These are phyloP conservation scores for Dryobotodes eremita DNA, from an alignment of 2,888 invertebrate genomes.

Conservation along the genomic window DNA sequence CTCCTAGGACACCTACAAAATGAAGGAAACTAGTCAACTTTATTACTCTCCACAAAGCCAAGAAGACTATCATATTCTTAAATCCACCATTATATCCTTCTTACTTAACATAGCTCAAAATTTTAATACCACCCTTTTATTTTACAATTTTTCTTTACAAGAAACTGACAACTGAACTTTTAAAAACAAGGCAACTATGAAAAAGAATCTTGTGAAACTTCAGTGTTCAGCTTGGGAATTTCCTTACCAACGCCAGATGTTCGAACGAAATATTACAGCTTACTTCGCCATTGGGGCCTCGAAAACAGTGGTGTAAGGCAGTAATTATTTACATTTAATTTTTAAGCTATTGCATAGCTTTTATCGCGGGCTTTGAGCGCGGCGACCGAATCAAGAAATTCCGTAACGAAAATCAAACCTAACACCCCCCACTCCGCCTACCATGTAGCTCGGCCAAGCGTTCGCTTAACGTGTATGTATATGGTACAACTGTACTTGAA, in stretches of 20 bases:
- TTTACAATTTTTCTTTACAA: conserved; percentile 57
- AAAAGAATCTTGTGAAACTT: conserved; percentile 64
- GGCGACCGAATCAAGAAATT: too few species aligned
- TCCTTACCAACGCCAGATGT: conserved; percentile 70
- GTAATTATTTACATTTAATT: conserved; percentile 9
- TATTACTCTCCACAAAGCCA: not conserved
- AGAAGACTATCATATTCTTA: conserved; percentile 1
- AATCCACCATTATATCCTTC: not conserved
- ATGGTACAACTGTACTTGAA: too few species aligned
- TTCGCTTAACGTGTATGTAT: too few species aligned
- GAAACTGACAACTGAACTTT: conserved; percentile 68
- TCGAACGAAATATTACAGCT: conserved; percentile 67
- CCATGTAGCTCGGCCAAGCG: too few species aligned
- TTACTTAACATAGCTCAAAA: conserved; percentile 4
- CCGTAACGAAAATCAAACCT: too few species aligned
- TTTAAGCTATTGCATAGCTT: too few species aligned
- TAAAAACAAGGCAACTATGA: conserved; percentile 65
- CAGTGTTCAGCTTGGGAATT: conserved; percentile 67
- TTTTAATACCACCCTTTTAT: conserved; percentile 53
- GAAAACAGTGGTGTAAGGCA: conserved; percentile 19
- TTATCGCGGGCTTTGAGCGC: too few species aligned
- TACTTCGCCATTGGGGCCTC: conserved; percentile 44
- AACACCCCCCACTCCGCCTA: too few species aligned
- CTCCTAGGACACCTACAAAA: not conserved
- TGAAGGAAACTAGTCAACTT: not conserved